Conservation (phyloP, 2,113 vertebrate genomes). For the Cathartes aura region DNA sequence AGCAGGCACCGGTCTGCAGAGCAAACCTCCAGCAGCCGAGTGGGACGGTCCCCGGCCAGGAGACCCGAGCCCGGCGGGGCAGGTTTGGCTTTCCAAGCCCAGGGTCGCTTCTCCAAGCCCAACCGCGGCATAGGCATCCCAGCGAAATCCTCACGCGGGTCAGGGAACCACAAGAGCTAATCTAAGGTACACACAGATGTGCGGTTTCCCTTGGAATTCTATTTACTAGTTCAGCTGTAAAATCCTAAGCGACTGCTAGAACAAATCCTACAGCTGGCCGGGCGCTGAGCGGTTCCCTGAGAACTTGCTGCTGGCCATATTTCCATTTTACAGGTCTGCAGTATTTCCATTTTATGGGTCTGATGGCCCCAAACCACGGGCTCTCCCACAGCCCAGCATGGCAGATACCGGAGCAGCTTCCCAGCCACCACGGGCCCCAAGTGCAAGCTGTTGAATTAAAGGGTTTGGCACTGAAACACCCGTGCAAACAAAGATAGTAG, state of each 20-base stretch:
- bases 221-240: neutral
- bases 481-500: neutral
- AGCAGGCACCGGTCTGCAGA: no score
- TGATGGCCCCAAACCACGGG: neutral
- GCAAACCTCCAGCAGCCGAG: neutral
- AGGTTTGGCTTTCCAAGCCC: neutral
- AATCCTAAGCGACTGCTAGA: neutral
- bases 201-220: neutral
- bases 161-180: neutral
- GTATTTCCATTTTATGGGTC: neutral
- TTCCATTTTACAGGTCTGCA: neutral
- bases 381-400: neutral
- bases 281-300: neutral
- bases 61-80: no score
- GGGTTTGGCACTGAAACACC: neutral
- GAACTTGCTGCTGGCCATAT: neutral
- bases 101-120: neutral
- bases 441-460: neutral
- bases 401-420: neutral
- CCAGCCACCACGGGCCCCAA: accelerated
- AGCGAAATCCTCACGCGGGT: accelerated
- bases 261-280: accelerated
- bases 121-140: accelerated
- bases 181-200: neutral
- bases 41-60: accelerated